These are phyloP conservation scores for Serinus canaria DNA, from an alignment of 2,113 vertebrate species.

Conservation along the genomic window DNA sequence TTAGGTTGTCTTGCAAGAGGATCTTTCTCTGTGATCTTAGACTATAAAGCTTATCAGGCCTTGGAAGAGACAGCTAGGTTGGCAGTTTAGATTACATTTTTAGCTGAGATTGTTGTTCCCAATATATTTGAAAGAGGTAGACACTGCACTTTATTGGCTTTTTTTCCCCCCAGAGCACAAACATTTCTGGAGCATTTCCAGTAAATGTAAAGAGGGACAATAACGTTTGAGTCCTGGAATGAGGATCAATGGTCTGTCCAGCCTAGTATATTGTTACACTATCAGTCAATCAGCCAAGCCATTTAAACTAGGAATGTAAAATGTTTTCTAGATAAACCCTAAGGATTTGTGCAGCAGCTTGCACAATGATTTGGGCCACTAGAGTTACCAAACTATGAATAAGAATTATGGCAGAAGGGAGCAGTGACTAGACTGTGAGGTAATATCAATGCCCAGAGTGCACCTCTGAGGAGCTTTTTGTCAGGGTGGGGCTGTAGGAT, in stretches of 20 bases:
- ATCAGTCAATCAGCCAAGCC: conserved; percentile 28
- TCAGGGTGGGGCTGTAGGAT: not conserved
- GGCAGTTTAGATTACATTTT: conserved; percentile 8
- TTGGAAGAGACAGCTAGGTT: not conserved
- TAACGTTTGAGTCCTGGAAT: conserved; percentile 8
- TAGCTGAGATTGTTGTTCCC: not conserved
- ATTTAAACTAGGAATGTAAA: conserved; percentile 41
- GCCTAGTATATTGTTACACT: not conserved
- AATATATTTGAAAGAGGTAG: not conserved
- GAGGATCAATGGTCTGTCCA: not conserved
- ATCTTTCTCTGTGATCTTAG: not conserved
- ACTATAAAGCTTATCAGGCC: not conserved
- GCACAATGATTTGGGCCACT: not conserved
- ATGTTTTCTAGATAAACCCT: conserved; percentile 30
- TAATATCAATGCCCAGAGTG: not conserved
- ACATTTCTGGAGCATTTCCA: conserved; percentile 42
- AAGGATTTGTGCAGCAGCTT: conserved; percentile 7
- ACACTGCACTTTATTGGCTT: not conserved
- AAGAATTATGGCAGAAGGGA: conserved; percentile 1
- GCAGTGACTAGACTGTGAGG: not conserved
- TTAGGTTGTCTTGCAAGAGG: not conserved
- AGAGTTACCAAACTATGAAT: not conserved
- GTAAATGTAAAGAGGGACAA: conserved; percentile 28
- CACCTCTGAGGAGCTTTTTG: not conserved
- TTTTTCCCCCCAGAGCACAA: not conserved